Conservation (phyloP, 2,113 vertebrate species). For the Phylloscopus trochilus region DNA sequence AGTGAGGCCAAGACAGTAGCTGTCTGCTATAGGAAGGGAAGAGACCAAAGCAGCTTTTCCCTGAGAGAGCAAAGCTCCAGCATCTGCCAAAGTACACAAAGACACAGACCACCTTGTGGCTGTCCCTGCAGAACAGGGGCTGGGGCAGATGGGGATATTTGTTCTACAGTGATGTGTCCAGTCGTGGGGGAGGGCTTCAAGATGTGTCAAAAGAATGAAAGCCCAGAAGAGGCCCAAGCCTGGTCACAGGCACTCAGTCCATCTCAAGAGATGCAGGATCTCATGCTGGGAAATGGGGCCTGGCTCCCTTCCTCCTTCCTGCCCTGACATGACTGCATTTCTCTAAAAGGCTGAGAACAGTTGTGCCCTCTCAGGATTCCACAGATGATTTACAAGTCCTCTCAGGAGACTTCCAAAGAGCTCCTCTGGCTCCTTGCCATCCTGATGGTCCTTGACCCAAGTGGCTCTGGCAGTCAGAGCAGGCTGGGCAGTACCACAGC, state of each 20-base stretch:
- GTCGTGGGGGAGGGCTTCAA: rapidly evolving
- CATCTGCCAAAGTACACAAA: constrained; percentile 33
- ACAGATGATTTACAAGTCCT: not conserved
- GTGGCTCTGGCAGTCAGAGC: not conserved
- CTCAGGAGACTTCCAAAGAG: not conserved
- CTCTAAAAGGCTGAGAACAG: not conserved
- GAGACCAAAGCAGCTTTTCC: not conserved
- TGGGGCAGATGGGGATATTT: not conserved
- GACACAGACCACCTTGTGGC: not conserved
- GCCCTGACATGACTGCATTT: rapidly evolving
- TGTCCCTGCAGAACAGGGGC: constrained; percentile 5
- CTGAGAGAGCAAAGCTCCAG: not conserved
- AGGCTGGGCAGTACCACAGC: not conserved
- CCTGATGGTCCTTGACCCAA: not conserved
- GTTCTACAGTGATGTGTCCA: not conserved
- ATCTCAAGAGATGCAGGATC: not conserved
- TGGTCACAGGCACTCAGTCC: rapidly evolving
- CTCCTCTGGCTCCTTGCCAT: not conserved
- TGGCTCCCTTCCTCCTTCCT: not conserved
- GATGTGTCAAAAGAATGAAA: not conserved
- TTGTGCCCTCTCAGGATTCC: not conserved
- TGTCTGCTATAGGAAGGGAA: not conserved
- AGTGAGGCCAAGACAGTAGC: not conserved
- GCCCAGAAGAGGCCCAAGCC: not conserved
- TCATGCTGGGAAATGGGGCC: rapidly evolving